Evolutionary conservation across 2,113 vertebrate genomes (phyloP).

Genomic region (Aegithalos caudatus): DNA sequence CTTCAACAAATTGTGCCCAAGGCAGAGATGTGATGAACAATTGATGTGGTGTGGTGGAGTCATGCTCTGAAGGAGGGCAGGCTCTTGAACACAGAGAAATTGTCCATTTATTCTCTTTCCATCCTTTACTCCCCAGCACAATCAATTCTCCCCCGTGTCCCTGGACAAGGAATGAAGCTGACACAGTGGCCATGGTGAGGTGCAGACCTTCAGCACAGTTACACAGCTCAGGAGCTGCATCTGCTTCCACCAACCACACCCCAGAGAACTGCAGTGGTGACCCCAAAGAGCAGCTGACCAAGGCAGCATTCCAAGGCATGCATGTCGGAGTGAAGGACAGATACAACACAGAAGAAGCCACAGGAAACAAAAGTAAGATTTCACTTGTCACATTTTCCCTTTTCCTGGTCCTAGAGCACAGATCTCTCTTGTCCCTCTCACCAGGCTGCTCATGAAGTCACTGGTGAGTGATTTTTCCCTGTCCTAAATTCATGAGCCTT

Average conservation of each 20-base stretch:
- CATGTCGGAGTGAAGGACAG: neutral
- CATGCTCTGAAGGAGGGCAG: neutral
- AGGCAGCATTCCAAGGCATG: neutral
- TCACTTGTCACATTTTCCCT: neutral
- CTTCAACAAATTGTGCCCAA: neutral
- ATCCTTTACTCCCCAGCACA: neutral
- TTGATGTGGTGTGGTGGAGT: neutral
- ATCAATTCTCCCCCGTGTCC: neutral
- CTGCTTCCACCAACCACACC: neutral
- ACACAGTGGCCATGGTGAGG: neutral
- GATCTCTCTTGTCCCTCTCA: neutral
- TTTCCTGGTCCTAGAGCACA: neutral
- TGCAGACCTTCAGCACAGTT: neutral
- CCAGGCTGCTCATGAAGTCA: neutral
- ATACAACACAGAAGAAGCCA: neutral
- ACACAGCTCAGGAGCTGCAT: neutral
- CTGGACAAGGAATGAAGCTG: neutral
- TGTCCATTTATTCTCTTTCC: neutral
- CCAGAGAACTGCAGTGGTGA: neutral
- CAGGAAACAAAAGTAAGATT: neutral
- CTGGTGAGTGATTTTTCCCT: neutral
- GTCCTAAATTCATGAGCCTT: neutral
- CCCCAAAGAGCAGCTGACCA: neutral
- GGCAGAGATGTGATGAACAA: neutral
- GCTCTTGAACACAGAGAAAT: neutral